Conservation (phyloP, 2,797 vertebrate species). For the Acanthiza pusilla region DNA sequence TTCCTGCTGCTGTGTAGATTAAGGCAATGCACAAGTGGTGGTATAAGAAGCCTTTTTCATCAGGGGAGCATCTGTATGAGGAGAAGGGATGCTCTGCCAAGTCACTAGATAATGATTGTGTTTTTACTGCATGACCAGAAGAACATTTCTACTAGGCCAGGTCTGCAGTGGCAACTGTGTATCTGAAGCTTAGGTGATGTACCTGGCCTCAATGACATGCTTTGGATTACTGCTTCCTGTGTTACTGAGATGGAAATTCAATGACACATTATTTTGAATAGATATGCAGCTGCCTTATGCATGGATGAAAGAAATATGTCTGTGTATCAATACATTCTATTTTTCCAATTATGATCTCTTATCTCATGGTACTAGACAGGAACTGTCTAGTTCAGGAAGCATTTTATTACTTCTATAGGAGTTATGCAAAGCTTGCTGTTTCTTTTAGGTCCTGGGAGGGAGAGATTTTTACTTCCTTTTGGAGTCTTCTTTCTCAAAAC, state of each 20-base stretch:
- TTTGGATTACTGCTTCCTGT: not conserved
- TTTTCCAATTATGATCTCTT: not conserved
- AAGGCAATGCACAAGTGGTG: not conserved
- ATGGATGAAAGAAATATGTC: not conserved
- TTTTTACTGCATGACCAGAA: not conserved
- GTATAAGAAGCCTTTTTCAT: not conserved
- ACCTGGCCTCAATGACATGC: not conserved
- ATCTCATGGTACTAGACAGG: not conserved
- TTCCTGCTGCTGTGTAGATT: not conserved
- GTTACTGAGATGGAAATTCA: not conserved
- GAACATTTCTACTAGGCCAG: not conserved
- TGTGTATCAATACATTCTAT: not conserved
- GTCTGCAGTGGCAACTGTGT: not conserved
- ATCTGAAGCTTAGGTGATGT: not conserved
- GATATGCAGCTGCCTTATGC: not conserved
- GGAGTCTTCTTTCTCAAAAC: not conserved
- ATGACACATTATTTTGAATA: not conserved
- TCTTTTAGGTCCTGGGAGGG: not conserved
- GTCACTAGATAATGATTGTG: not conserved
- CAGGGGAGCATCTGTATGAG: not conserved
- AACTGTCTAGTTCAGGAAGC: not conserved
- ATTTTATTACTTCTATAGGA: not conserved
- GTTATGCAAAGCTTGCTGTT: not conserved
- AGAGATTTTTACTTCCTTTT: not conserved
- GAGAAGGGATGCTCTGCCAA: not conserved